Base-by-base conservation (phyloP, 2,797 vertebrate genomes). In the Paguma larvata region DNA sequence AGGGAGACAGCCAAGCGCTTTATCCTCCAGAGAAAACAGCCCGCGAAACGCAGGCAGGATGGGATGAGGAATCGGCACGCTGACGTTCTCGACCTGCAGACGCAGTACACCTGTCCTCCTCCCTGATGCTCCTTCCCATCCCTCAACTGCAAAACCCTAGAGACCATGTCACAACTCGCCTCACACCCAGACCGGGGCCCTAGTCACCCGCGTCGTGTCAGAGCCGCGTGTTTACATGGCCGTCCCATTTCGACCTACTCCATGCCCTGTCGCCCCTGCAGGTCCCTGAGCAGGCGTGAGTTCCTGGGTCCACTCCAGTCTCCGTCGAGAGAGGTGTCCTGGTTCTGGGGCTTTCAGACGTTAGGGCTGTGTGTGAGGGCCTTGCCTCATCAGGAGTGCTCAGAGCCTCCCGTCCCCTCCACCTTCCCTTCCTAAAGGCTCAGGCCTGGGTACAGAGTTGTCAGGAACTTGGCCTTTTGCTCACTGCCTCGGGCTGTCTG, bases 161-260 rank as follows among this genome's bases (percentile, higher is more conserved):
- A 3, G 9, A 44, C 46, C 38, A 2, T 44, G 1, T 27, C 83
- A 4, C 62, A 59, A 4, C 27, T n/a, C 19, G 2, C 41, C 82
- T 38, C 34, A 34, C 1, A 0, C 13, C 15, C 34, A 14, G 70
- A 41, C 23, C 25, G 53, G 6, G 53, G 32, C 51, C 41, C 32
- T 65, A 15, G 2, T 27, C 19, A 27, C 53, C 6, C 2, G 13
- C 3, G 1, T 9, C 0, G 0, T 6, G n/a, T 10, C 44, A 2
- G 34, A 34, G 53, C 82, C 16, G 25, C 32, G 3, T 0, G 30
- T 1, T 7, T 34, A 14, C 2, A 0, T 0, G 56, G 32, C 65
- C 1, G 2, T 34, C 34, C 38, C 32, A 1, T 15, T 19, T 41
- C 19, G 27, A 44, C 19, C 27, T 3, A 0, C 59, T 27, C 63